A percentile compares a stretch with the other conserved stretches of the same genome.
phyloP scores from a whole-genome alignment of 2,113 vertebrate genomes.

The Rana temporaria region DNA sequence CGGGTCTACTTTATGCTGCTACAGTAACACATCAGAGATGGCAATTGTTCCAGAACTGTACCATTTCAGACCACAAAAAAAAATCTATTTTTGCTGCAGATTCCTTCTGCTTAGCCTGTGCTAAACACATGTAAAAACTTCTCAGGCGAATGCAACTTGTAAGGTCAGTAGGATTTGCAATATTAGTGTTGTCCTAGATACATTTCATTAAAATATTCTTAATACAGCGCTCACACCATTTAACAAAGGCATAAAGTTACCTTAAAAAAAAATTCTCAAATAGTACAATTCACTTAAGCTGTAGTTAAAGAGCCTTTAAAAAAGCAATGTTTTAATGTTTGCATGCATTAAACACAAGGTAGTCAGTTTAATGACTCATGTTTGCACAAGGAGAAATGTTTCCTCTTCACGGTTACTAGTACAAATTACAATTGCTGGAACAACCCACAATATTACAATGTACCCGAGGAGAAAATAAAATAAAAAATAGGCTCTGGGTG shows the following conservation, averaged over 20 bases:
- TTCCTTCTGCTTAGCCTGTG: no score
- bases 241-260: neutral
- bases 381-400: conserved; percentile 29
- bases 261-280: neutral
- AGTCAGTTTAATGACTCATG: conserved; percentile 23
- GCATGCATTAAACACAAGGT: conserved; percentile 2
- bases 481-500: conserved; percentile 1
- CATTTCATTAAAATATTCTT: neutral
- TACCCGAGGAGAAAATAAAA: neutral
- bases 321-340: conserved; percentile 5
- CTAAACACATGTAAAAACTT: no score
- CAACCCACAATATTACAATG: neutral
- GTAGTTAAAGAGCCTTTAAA: neutral
- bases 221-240: neutral
- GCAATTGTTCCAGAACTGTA: no score
- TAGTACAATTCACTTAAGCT: neutral
- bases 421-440: conserved; percentile 39
- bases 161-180: neutral
- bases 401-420: conserved; percentile 16
- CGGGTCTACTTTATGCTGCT: no score
- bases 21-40: no score
- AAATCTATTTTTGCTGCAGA: no score
- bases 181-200: neutral
- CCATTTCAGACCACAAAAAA: no score
- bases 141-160: neutral